Evolutionary conservation across 2,113 vertebrate species (phyloP), one percentile per base, ranked within the genome.

Genomic region (Bucco capensis): DNA sequence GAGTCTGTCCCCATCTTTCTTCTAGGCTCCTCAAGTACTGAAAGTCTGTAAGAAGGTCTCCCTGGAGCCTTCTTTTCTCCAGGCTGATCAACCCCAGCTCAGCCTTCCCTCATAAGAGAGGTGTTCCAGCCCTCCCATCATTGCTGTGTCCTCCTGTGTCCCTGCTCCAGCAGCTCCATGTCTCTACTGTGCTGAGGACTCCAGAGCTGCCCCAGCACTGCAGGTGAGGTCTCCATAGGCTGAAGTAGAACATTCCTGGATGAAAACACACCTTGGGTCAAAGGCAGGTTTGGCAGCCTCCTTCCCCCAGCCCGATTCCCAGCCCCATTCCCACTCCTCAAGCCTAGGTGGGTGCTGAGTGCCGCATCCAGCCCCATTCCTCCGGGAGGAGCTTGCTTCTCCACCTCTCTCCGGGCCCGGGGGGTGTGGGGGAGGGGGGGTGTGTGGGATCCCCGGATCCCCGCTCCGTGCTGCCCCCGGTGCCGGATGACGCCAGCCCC

Each of bases 391-490:
- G 8, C 24, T 67, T 17, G 15, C 7, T 50, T n/a, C 85, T 25
- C 57, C 3, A 2, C 14, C 17, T 8, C 44, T 12, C 25, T 30
- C 5, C 19, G 1, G 5, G 25, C n/a, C n/a, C n/a, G n/a, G n/a
- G n/a, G n/a, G n/a, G n/a, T n/a, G n/a, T n/a, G n/a, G n/a, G n/a
- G n/a, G n/a, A n/a, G n/a, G n/a, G n/a, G n/a, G n/a, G n/a, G n/a
- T n/a, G n/a, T n/a, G n/a, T n/a, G n/a, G n/a, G n/a, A n/a, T n/a
- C n/a, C n/a, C n/a, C n/a, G n/a, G n/a, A n/a, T 3, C 11, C 27
- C n/a, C 7, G 3, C 3, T 8, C 3, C 2, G 0, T 1, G 12
- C 44, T 30, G 62, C 30, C 37, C 38, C 50, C 3, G 0, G 50
- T 19, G 33, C 54, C 17, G 0, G 44, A 61, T 60, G 57, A 6